These are phyloP conservation scores for Pangasius krempfi DNA, from an alignment of 2,797 vertebrate genomes.

Conservation along the genomic window DNA sequence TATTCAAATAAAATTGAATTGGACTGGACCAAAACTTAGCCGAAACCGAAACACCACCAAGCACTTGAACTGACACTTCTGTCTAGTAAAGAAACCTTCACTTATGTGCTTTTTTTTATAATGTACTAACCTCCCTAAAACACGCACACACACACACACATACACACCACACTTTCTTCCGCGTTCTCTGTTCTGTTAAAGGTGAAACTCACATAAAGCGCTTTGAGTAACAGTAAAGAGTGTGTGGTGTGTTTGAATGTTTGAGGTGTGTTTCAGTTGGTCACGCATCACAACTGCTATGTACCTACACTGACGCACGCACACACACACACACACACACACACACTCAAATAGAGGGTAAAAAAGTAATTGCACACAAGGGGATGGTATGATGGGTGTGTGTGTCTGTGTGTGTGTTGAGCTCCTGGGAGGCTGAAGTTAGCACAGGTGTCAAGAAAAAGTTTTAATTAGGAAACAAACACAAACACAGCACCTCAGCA, in stretches of 20 bases:
- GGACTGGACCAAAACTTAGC: neutral
- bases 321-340: constrained; percentile 49
- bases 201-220: neutral
- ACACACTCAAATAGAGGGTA: constrained; percentile 66
- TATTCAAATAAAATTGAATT: neutral
- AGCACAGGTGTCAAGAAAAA: constrained; percentile 76
- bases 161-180: neutral
- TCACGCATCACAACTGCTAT: constrained; percentile 58
- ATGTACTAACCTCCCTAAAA: neutral
- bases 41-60: neutral
- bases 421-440: constrained; percentile 62
- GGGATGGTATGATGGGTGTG: constrained; percentile 51
- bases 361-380: constrained; percentile 79
- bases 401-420: constrained; percentile 40
- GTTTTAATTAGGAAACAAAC: constrained; percentile 77
- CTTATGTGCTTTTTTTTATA: neutral
- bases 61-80: neutral
- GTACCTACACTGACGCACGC: constrained; percentile 64
- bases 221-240: neutral
- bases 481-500: constrained; percentile 60
- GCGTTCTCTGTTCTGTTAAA: neutral
- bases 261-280: constrained; percentile 18
- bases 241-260: neutral
- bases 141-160: neutral
- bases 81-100: neutral